These are phyloP conservation scores for Manis javanica DNA, from an alignment of 2,797 vertebrate genomes.

Conservation along the genomic window DNA sequence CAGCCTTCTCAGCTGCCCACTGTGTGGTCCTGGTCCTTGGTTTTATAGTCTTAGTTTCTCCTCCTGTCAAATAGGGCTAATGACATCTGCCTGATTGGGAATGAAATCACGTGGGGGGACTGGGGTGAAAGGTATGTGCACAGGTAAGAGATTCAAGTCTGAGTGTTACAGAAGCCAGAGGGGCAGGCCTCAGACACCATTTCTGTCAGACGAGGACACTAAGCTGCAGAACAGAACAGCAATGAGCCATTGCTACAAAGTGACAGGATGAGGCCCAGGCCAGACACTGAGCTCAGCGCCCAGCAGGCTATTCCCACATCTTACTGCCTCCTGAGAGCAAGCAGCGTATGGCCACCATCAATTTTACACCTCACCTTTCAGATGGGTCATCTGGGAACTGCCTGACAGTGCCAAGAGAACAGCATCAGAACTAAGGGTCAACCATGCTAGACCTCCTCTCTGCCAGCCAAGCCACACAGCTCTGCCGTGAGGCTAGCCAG, in stretches of 20 bases:
- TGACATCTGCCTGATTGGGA: not conserved
- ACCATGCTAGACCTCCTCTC: not conserved
- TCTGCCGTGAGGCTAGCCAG: not conserved
- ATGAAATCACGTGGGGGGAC: not conserved
- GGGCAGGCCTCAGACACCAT: not conserved
- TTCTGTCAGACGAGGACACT: not conserved
- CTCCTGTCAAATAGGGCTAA: not conserved
- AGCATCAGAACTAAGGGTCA: not conserved
- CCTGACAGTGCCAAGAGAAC: no score
- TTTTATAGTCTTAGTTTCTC: not conserved
- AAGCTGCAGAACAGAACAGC: not conserved
- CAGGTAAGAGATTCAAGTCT: not conserved
- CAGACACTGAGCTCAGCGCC: not conserved
- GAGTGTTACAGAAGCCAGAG: no score
- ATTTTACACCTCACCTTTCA: not conserved
- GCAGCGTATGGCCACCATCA: fast-evolving
- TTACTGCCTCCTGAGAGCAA: not conserved
- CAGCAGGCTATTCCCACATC: not conserved
- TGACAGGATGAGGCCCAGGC: not conserved
- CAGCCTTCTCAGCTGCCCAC: not conserved
- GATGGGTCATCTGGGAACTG: not conserved
- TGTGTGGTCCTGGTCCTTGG: not conserved
- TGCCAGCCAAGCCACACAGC: not conserved
- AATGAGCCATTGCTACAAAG: not conserved
- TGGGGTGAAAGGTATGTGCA: not conserved